A percentile compares a stretch with the other conserved stretches of the same genome.
Conservation (phyloP, 2,888 invertebrate genomes). For the Notodonta ziczac region DNA sequence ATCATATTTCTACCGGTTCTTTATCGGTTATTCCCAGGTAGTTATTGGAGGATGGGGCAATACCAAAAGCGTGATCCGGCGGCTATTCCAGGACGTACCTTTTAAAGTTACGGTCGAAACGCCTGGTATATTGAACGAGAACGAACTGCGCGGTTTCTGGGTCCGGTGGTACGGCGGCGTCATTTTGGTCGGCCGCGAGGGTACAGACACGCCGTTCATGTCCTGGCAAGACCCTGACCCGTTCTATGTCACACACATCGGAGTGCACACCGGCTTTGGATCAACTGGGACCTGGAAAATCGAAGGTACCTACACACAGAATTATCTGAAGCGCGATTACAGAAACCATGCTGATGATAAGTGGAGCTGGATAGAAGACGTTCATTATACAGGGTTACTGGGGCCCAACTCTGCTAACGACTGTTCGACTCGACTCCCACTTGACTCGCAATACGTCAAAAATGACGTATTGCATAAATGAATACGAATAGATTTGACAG, state of each 20-base stretch:
- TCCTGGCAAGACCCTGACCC: background rate
- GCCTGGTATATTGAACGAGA: slow-evolving; percentile 4
- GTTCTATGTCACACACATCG: background rate
- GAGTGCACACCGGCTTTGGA: background rate
- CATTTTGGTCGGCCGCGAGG: background rate
- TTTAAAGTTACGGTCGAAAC: background rate
- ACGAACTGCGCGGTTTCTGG: background rate
- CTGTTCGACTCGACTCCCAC: no score
- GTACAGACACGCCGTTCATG: background rate
- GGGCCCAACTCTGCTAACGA: no score
- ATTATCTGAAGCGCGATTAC: no score
- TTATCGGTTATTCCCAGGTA: background rate
- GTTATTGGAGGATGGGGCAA: background rate
- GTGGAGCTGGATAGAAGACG: no score
- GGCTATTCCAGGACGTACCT: background rate
- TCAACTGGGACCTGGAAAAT: background rate
- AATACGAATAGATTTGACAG: no score
- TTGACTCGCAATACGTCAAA: no score
- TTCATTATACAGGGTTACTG: no score
- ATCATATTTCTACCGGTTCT: no score
- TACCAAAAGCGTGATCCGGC: background rate
- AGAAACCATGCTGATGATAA: no score
- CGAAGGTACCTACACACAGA: background rate
- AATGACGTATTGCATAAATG: no score
- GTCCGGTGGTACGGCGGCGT: background rate